These are phyloP conservation scores for Napeogenes inachia DNA, from an alignment of 2,888 invertebrate species.

Conservation along the genomic window DNA sequence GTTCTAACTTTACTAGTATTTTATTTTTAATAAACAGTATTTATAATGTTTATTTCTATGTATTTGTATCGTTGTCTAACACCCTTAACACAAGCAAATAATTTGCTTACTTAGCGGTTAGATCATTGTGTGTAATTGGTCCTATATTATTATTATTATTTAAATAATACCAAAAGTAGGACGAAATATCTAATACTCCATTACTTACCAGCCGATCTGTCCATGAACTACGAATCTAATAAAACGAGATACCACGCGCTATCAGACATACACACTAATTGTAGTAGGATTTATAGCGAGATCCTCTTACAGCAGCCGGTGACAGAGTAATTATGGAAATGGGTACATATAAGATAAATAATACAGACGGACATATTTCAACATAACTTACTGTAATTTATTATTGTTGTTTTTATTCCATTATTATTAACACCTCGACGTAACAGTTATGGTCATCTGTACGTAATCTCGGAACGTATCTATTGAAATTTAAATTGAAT, in stretches of 20 bases:
- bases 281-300: slow-evolving; percentile 25
- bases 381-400: slow-evolving; percentile 20
- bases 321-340: slow-evolving; percentile 31
- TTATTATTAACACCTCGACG: slow-evolving; percentile 25
- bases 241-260: slow-evolving; percentile 36
- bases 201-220: no score
- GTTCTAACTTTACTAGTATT: no score
- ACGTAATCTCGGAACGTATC: slow-evolving; percentile 17
- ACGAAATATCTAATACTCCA: no score
- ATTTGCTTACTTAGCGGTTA: no score
- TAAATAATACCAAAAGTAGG: slow-evolving; percentile 6
- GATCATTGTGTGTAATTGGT: no score
- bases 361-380: slow-evolving; percentile 21
- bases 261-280: slow-evolving; percentile 35
- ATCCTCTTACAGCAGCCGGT: slow-evolving; percentile 20
- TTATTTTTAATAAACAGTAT: no score
- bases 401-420: slow-evolving; percentile 22
- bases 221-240: no score
- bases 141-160: no score
- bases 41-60: no score
- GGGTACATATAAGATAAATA: slow-evolving; percentile 31
- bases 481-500: slow-evolving; percentile 27
- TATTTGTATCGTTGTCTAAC: no score
- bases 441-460: slow-evolving; percentile 1
- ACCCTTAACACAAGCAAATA: no score